phyloP scores from a whole-genome alignment of 2,888 invertebrate species.

The Zhuqinia jingwanae region DNA sequence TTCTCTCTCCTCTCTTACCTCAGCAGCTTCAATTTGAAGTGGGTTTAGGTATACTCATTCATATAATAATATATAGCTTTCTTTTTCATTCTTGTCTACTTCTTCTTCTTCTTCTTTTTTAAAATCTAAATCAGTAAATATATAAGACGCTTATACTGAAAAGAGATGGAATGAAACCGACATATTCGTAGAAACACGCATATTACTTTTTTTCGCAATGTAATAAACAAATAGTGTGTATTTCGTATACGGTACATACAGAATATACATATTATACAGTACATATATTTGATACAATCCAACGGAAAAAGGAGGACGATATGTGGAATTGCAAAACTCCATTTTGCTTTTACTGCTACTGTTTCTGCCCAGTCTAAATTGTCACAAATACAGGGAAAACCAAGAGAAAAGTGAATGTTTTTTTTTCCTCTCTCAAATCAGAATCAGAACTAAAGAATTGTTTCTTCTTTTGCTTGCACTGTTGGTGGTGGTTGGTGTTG shows the following conservation, averaged over 20 bases:
- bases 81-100: neutral
- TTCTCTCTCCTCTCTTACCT: neutral
- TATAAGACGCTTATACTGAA: too few relatives aligned
- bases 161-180: slow-evolving; percentile 4
- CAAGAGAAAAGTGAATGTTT: neutral
- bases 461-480: neutral
- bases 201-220: too few relatives aligned
- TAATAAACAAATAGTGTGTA: too few relatives aligned
- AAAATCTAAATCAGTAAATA: slow-evolving; percentile 1
- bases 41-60: too few relatives aligned
- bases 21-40: slow-evolving; percentile 21
- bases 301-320: neutral
- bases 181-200: neutral
- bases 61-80: too few relatives aligned
- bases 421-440: neutral
- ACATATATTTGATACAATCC: neutral
- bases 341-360: neutral
- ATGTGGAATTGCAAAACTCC: neutral
- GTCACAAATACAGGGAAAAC: slow-evolving; percentile 13
- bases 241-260: too few relatives aligned
- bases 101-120: slow-evolving; percentile 9
- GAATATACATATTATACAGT: neutral
- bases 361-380: neutral
- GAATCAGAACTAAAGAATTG: slow-evolving; percentile 15
- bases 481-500: neutral